A percentile compares a stretch with the other conserved stretches of the same genome.
Evolutionary conservation across 2,888 invertebrate genomes (phyloP).

Genomic region (Chrysolina haemoptera): DNA sequence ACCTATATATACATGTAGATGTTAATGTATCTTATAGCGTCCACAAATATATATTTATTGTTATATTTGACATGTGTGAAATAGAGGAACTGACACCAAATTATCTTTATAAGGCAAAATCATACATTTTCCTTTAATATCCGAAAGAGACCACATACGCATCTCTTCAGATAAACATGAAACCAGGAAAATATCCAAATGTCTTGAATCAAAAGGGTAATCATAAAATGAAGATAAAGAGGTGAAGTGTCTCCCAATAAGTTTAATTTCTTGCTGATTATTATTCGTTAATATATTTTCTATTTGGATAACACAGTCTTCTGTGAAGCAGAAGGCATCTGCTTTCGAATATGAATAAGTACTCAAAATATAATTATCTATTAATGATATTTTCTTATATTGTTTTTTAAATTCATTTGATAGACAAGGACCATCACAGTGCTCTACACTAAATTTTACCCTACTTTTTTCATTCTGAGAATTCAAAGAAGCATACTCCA

Average conservation of each 20-base stretch:
- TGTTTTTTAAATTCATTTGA: conserved; percentile 16
- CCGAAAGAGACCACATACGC: conserved; percentile 7
- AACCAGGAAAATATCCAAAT: conserved; percentile 9
- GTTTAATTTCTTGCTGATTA: conserved; percentile 13
- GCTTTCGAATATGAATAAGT: conserved; percentile 17
- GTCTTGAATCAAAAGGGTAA: background rate
- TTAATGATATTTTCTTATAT: background rate
- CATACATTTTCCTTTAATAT: conserved; percentile 8
- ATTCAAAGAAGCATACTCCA: conserved; percentile 13
- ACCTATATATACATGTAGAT: too few species aligned
- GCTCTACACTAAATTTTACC: conserved; percentile 6
- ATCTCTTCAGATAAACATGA: conserved; percentile 19
- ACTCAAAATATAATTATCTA: conserved; percentile 6
- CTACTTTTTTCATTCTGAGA: background rate
- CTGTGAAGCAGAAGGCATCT: conserved; percentile 11
- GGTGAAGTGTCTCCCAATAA: conserved; percentile 3
- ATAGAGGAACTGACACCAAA: conserved; percentile 13
- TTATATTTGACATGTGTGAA: conserved; percentile 11
- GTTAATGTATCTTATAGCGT: too few species aligned
- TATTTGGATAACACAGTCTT: conserved; percentile 19
- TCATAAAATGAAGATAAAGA: background rate
- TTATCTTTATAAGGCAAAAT: background rate
- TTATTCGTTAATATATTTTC: conserved; percentile 14
- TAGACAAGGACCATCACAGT: conserved; percentile 11
- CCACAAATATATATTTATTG: too few species aligned